phyloP scores from a whole-genome alignment of 2,113 vertebrate species.

The Numida meleagris region DNA sequence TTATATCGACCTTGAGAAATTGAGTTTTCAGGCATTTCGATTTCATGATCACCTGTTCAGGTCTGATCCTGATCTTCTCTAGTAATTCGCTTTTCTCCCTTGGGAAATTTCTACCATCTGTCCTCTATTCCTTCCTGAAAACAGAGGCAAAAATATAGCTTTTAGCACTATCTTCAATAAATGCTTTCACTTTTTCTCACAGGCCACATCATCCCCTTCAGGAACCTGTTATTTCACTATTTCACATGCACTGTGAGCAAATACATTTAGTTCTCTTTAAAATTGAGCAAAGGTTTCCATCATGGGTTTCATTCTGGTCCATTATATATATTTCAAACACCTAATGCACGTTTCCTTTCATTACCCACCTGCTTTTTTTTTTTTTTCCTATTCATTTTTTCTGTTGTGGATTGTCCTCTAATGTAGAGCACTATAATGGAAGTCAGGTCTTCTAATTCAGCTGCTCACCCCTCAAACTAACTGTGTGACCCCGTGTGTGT shows the following conservation, averaged over 20 bases:
- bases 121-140: conserved; percentile 20
- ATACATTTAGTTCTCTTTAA: conserved; percentile 35
- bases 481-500: background rate
- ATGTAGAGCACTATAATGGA: background rate
- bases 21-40: conserved; percentile 60
- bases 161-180: conserved; percentile 40
- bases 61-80: conserved; percentile 66
- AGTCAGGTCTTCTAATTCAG: conserved; percentile 5
- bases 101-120: conserved; percentile 73
- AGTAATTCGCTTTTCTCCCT: conserved; percentile 62
- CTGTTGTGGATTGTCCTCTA: conserved; percentile 20
- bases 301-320: conserved; percentile 34
- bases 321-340: conserved; percentile 31
- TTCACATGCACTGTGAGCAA: conserved; percentile 31
- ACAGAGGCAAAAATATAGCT: conserved; percentile 23
- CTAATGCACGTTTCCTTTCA: conserved; percentile 4
- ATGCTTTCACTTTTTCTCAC: conserved; percentile 42
- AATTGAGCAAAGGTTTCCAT: conserved; percentile 56
- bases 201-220: conserved; percentile 24
- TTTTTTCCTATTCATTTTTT: conserved; percentile 7
- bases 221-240: conserved; percentile 21
- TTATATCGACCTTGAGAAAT: conserved; percentile 56
- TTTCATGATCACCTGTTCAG: conserved; percentile 66
- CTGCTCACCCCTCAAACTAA: background rate
- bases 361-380: conserved; percentile 50